phyloP scores from a whole-genome alignment of 2,113 vertebrate species.

The Falcunculus frontatus region DNA sequence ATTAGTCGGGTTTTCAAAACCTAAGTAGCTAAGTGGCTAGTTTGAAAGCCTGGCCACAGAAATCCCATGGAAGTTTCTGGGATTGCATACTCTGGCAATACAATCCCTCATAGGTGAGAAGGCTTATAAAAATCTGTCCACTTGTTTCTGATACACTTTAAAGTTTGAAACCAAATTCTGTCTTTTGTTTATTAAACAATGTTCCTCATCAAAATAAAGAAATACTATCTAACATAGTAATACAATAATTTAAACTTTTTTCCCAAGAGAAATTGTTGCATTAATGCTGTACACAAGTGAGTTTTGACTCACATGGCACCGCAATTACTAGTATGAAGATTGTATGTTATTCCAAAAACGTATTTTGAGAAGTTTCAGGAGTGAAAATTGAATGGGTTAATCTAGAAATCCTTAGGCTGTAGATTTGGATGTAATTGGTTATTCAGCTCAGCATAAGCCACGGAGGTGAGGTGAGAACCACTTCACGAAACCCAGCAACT shows the following conservation, averaged over 20 bases:
- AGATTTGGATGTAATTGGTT: background rate
- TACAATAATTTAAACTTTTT: background rate
- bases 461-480: background rate
- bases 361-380: background rate
- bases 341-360: background rate
- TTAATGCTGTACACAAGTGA: background rate
- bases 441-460: background rate
- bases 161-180: background rate
- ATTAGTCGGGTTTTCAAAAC: background rate
- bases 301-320: background rate
- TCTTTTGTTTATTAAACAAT: background rate
- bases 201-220: background rate
- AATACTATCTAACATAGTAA: background rate
- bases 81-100: background rate
- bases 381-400: background rate
- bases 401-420: background rate
- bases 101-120: background rate
- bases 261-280: background rate
- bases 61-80: background rate
- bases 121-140: background rate
- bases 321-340: background rate
- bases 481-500: background rate
- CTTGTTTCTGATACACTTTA: background rate
- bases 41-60: background rate
- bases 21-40: background rate